Conservation (phyloP, 2,797 vertebrate genomes). For the Danio aesculapii region DNA sequence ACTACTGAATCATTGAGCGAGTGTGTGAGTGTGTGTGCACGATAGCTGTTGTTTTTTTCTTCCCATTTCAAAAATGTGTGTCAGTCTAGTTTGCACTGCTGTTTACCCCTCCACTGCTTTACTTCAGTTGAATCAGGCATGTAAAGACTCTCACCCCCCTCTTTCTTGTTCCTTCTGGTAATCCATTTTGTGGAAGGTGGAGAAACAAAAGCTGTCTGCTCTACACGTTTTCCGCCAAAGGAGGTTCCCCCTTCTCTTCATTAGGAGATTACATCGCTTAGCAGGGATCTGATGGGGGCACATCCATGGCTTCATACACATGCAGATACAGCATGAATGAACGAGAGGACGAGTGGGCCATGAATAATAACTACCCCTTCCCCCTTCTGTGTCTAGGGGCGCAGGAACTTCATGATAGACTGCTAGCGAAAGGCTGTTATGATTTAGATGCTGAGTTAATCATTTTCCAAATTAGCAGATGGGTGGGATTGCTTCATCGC, state of each 20-base stretch:
- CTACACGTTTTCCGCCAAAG: conserved; percentile 94
- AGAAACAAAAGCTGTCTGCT: conserved; percentile 95
- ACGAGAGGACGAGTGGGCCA: conserved; percentile 61
- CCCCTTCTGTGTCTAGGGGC: conserved; percentile 1
- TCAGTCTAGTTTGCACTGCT: conserved; percentile 89
- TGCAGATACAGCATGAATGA: conserved; percentile 92
- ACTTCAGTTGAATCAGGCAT: conserved; percentile 83
- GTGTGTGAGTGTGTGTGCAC: conserved; percentile 13
- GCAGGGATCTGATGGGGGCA: conserved; percentile 44
- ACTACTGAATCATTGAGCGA: conserved; percentile 17
- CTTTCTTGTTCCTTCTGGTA: conserved; percentile 73
- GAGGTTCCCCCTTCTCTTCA: conserved; percentile 70
- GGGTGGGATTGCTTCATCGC: conserved; percentile 10
- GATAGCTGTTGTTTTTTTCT: not conserved
- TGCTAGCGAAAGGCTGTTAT: conserved; percentile 2
- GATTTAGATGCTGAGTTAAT: conserved; percentile 39
- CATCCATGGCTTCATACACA: conserved; percentile 82
- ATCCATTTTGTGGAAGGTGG: conserved; percentile 96
- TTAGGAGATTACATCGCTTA: conserved; percentile 63
- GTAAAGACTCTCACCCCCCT: conserved; percentile 71
- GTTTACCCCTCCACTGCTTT: conserved; percentile 85
- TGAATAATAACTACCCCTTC: conserved; percentile 58
- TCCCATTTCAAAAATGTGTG: conserved; percentile 67
- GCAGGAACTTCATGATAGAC: conserved; percentile 22
- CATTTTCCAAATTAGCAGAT: conserved; percentile 20